phyloP scores from a whole-genome alignment of 2,888 invertebrate species.

The Drosophila pegasa region DNA sequence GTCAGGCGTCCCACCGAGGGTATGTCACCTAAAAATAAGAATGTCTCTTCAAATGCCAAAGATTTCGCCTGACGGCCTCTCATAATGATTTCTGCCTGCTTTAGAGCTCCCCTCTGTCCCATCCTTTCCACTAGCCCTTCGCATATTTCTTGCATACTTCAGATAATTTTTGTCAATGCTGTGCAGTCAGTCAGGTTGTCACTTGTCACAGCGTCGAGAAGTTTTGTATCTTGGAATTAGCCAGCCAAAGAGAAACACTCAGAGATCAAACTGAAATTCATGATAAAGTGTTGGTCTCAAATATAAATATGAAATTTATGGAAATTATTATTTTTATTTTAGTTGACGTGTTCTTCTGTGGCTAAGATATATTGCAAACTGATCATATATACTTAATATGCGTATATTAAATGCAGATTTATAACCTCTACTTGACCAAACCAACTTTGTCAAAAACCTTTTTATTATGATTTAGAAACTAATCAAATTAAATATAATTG shows the following conservation, averaged over 20 bases:
- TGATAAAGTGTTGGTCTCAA: conserved; percentile 43
- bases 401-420: too few relatives aligned
- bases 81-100: conserved; percentile 48
- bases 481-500: too few relatives aligned
- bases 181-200: conserved; percentile 83
- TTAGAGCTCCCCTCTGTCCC: conserved; percentile 26
- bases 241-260: conserved; percentile 61
- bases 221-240: conserved; percentile 77
- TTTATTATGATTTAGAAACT: too few relatives aligned
- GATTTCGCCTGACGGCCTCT: conserved; percentile 58
- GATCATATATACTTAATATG: too few relatives aligned
- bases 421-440: too few relatives aligned
- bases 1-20: conserved; percentile 82
- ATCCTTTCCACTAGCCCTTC: conserved; percentile 37
- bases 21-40: conserved; percentile 84
- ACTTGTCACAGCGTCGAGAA: conserved; percentile 73
- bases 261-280: conserved; percentile 37
- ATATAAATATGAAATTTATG: neutral
- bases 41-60: conserved; percentile 79
- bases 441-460: too few relatives aligned
- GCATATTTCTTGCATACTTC: conserved; percentile 80
- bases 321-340: too few relatives aligned
- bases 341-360: too few relatives aligned
- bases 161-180: conserved; percentile 84
- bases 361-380: too few relatives aligned